Evolutionary conservation across 2,797 vertebrate species (phyloP), one percentile per base, ranked within the genome.

Genomic region (Xyrichtys novacula): DNA sequence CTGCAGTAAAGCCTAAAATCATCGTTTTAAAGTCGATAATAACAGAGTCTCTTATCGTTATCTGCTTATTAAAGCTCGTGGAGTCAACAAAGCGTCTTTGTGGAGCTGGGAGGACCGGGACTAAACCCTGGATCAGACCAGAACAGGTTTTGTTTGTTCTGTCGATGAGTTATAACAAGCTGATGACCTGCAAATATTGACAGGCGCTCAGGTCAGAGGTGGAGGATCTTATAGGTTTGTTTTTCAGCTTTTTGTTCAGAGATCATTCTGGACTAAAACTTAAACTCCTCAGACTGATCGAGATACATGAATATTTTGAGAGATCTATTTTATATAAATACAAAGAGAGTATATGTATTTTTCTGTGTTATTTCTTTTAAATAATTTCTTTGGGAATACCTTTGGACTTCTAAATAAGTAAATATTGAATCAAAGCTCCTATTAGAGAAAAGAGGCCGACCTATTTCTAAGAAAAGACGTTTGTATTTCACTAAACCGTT

Each of bases 111-210:
- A 46, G 46, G 19, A 22, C 25, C 40, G 34, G 1, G 47, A 50
- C 59, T 48, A 32, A 40, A 61, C 31, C 17, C 55, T 40, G 25
- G 54, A 65, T 59, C 29, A 55, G 15, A 44, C 5, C 31, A 69
- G 34, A 65, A 66, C 6, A 53, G 58, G 2, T 4, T 39, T 7
- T 85, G 71, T 85, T 83, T 78, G 76, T 54, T n/a, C 78, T 71
- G 49, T 20, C 72, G 17, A 67, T 46, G 65, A 47, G 36, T 71
- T 71, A 77, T 82, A 65, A 81, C 46, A 47, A 71, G 48, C 50
- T 17, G 43, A 70, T 72, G 71, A 85, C 66, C 58, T 25, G 53
- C 66, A 71, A 76, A 77, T 65, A 70, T 65, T 63, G 52, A 16
- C 40, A 42, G n/a, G 22, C 9, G 22, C 15, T 29, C 32, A 29